Conservation (phyloP, 2,888 invertebrate genomes). For the Argyresthia albistria region DNA sequence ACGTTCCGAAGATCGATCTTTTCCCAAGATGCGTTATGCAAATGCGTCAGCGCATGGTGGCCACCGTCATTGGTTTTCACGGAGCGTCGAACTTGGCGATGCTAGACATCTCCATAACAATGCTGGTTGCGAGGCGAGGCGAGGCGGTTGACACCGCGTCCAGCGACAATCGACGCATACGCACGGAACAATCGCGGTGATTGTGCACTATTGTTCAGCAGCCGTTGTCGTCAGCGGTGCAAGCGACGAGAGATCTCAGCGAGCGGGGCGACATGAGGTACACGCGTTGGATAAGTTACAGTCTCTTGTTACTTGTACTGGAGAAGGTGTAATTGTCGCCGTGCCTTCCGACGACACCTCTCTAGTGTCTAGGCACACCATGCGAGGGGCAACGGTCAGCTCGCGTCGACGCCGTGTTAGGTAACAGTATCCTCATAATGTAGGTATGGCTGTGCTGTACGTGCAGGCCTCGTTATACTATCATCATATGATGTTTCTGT, state of each 20-base stretch:
- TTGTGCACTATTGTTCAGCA: constrained; percentile 59
- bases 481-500: constrained; percentile 2
- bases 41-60: constrained; percentile 22
- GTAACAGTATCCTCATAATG: constrained; percentile 34
- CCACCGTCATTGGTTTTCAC: constrained; percentile 44
- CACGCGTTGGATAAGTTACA: constrained; percentile 18
- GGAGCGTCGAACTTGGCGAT: constrained; percentile 45
- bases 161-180: constrained; percentile 7
- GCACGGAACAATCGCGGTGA: constrained; percentile 38
- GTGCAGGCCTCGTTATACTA: constrained; percentile 7
- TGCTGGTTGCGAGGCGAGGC: constrained; percentile 38
- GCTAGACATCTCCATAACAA: constrained; percentile 60
- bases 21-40: constrained; percentile 10
- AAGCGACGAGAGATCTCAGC: background rate
- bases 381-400: constrained; percentile 34
- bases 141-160: constrained; percentile 53
- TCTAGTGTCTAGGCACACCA: constrained; percentile 2
- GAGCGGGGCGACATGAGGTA: constrained; percentile 5
- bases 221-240: constrained; percentile 8
- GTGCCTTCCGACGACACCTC: constrained; percentile 27
- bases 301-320: background rate
- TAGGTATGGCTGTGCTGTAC: background rate
- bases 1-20: too few species aligned
- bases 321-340: constrained; percentile 33
- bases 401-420: constrained; percentile 16